Base-by-base conservation (phyloP, 2,113 vertebrate species). In the Perca flavescens region DNA sequence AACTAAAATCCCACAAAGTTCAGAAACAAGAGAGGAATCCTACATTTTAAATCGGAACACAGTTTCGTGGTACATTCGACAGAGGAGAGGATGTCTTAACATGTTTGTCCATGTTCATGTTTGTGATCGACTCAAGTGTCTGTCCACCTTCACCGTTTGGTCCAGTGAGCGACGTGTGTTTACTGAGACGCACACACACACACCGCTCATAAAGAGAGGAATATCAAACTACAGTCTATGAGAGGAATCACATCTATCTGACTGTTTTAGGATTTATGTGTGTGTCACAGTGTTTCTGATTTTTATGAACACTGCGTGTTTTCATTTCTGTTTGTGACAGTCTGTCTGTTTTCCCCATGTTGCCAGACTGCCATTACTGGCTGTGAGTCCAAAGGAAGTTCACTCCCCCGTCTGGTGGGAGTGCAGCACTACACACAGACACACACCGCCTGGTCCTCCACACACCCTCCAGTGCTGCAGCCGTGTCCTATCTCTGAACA, bases 261-360 rank as follows among this genome's bases (percentile, higher is more conserved):
- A 36, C 63, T 49, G 73, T 88, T 11, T 70, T 8, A 40, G 5
- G 43, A 49, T 25, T 34, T 60, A 43, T 61, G 77, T 69, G 62
- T 74, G 79, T 82, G 71, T 90, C 88, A 88, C 88, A 92, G 91
- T 92, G 80, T 88, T 79, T 81, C 85, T 83, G 85, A 88, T 90
- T 81, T 82, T 84, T 21, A 79, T 69, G 66, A 81, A 82, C 28
- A 21, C 31, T 68, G 66, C 63, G 43, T 84, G 63, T 81, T 70
- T 82, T 60, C 54, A 74, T 72, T 14, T 78, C 28, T 61, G 68
- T 16, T 14, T 40, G 46, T 40, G 62, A 83, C 56, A 73, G 69
- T 69, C 50, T 47, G 61, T 79, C 72, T 68, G 34, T 54, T 73
- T 68, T 80, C 70, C 62, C 56, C 69, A 62, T 54, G 77, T 62